Percentiles rank a stretch among this genome's conserved stretches.
Evolutionary conservation across 2,797 vertebrate species (phyloP).

Genomic region (Pithecia hirsuta): DNA sequence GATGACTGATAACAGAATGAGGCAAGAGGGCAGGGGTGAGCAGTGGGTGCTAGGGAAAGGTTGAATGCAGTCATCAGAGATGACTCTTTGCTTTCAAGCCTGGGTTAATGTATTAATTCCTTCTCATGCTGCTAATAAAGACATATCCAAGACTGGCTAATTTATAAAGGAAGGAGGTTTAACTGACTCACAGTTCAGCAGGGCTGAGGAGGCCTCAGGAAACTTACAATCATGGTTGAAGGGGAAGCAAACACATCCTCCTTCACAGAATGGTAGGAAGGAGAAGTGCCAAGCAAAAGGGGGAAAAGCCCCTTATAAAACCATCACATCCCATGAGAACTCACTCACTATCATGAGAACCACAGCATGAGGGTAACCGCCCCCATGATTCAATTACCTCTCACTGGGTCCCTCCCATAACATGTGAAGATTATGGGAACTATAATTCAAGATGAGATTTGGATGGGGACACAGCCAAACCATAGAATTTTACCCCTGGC

Average conservation of each 20-base stretch:
- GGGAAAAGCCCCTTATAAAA: neutral
- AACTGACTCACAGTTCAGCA: neutral
- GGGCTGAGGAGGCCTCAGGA: neutral
- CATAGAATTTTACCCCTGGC: neutral
- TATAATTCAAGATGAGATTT: neutral
- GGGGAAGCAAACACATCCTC: neutral
- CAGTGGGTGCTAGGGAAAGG: neutral
- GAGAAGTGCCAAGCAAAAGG: neutral
- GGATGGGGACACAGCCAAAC: neutral
- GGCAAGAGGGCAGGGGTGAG: neutral
- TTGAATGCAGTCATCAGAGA: neutral
- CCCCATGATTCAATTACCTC: neutral
- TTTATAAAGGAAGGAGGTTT: neutral
- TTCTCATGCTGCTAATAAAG: neutral
- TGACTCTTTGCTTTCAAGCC: conserved; percentile 5
- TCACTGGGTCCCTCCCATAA: neutral
- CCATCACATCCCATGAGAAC: neutral
- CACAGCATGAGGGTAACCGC: neutral
- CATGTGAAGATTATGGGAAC: neutral
- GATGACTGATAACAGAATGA: neutral
- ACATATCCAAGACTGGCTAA: neutral
- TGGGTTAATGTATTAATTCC: neutral
- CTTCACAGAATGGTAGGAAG: neutral
- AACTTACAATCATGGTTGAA: neutral
- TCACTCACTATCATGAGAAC: neutral